phyloP scores from a whole-genome alignment of 2,888 invertebrate species.

The Abrostola triplasia region DNA sequence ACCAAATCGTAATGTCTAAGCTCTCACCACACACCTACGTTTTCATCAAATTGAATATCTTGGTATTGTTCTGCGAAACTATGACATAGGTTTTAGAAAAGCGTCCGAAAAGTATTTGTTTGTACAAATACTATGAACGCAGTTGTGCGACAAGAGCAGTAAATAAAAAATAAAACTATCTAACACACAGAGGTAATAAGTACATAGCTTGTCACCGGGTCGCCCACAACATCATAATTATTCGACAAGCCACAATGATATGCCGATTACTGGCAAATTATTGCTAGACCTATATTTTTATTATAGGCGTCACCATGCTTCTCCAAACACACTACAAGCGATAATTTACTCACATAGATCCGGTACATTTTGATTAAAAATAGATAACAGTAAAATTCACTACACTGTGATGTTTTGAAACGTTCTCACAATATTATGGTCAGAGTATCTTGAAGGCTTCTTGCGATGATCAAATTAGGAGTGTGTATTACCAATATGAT shows the following conservation, averaged over 20 bases:
- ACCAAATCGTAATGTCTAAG: constrained; percentile 67
- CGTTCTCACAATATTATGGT: constrained; percentile 36
- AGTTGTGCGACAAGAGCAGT: constrained; percentile 71
- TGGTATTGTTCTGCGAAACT: neutral
- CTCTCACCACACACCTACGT: constrained; percentile 66
- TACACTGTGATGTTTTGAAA: constrained; percentile 45
- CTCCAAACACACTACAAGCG: constrained; percentile 85
- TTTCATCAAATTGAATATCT: constrained; percentile 6
- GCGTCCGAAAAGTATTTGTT: neutral
- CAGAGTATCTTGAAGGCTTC: constrained; percentile 29
- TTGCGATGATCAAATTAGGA: constrained; percentile 16
- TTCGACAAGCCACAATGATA: constrained; percentile 78
- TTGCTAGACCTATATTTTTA: constrained; percentile 71
- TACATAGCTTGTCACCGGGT: constrained; percentile 71
- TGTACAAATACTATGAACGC: constrained; percentile 49
- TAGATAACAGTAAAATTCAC: constrained; percentile 52
- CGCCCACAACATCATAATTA: constrained; percentile 72
- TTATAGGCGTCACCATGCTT: constrained; percentile 81
- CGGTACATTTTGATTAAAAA: constrained; percentile 75
- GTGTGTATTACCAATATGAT: constrained; percentile 30
- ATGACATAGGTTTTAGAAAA: neutral
- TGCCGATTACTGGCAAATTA: constrained; percentile 72
- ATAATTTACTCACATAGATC: constrained; percentile 83
- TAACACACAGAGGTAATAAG: constrained; percentile 77
- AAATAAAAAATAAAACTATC: constrained; percentile 73